Conservation (phyloP, 2,797 vertebrate species). For the Podargus strigoides region DNA sequence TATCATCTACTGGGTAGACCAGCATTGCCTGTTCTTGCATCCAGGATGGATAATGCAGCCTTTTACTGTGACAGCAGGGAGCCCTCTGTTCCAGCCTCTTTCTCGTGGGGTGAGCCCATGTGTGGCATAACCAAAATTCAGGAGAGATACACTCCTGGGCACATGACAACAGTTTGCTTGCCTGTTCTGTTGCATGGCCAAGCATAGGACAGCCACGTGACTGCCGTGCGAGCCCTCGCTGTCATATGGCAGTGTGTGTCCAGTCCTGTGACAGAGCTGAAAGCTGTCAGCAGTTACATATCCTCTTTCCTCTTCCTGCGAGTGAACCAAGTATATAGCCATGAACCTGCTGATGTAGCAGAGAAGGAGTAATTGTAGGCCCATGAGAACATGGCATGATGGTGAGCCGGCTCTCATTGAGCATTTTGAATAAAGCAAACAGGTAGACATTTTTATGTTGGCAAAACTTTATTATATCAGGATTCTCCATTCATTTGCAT, state of each 20-base stretch:
- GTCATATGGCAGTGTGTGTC: neutral
- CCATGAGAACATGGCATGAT: neutral
- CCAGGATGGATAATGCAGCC: neutral
- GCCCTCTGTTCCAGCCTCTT: neutral
- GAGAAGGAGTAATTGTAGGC: neutral
- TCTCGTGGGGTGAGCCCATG: accelerated
- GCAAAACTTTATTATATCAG: neutral
- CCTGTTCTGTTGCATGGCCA: neutral
- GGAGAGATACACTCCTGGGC: neutral
- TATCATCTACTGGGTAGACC: neutral
- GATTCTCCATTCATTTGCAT: neutral
- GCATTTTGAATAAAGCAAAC: neutral
- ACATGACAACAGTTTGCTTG: neutral
- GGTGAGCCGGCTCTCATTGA: neutral
- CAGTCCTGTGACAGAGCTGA: neutral
- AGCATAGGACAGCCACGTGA: neutral
- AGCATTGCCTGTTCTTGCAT: neutral
- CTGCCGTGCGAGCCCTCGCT: neutral
- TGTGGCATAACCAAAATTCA: neutral
- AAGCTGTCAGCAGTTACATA: neutral
- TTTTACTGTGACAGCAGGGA: neutral
- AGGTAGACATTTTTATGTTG: neutral
- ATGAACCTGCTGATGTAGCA: accelerated
- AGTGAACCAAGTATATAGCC: neutral
- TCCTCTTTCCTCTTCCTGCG: neutral